Evolutionary conservation across 2,797 vertebrate genomes (phyloP).

Genomic region (Neosalanx taihuensis): DNA sequence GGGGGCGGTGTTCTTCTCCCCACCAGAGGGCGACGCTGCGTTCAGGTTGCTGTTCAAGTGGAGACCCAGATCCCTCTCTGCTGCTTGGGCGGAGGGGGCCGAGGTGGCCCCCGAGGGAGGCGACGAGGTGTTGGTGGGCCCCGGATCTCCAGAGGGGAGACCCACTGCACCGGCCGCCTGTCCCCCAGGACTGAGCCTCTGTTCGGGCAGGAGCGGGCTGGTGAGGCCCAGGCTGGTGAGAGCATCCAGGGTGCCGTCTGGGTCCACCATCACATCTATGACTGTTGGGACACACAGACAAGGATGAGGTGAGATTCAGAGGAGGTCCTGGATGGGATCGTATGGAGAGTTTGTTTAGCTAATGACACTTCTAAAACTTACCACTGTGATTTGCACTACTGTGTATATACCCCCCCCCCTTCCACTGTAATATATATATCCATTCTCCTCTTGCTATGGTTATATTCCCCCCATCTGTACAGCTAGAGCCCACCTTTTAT

Average conservation of each 20-base stretch:
- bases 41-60: conserved; percentile 16
- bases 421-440: no score
- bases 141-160: conserved; percentile 39
- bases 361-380: no score
- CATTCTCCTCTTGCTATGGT: no score
- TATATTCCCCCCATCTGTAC: no score
- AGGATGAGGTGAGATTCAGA: background rate
- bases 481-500: no score
- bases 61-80: conserved; percentile 70
- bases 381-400: no score
- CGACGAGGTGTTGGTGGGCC: conserved; percentile 20
- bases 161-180: conserved; percentile 47
- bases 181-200: conserved; percentile 69
- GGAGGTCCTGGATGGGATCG: no score
- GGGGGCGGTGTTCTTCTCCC: conserved; percentile 32
- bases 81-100: conserved; percentile 57
- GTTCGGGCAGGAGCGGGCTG: conserved; percentile 73
- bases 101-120: conserved; percentile 53
- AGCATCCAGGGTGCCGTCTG: conserved; percentile 91
- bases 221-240: conserved; percentile 82
- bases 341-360: no score
- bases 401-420: no score
- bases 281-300: conserved; percentile 63
- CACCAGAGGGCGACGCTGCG: conserved; percentile 1
- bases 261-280: conserved; percentile 96